These are phyloP conservation scores for Zosterops lateralis DNA, from an alignment of 2,113 vertebrate species.

Conservation along the genomic window DNA sequence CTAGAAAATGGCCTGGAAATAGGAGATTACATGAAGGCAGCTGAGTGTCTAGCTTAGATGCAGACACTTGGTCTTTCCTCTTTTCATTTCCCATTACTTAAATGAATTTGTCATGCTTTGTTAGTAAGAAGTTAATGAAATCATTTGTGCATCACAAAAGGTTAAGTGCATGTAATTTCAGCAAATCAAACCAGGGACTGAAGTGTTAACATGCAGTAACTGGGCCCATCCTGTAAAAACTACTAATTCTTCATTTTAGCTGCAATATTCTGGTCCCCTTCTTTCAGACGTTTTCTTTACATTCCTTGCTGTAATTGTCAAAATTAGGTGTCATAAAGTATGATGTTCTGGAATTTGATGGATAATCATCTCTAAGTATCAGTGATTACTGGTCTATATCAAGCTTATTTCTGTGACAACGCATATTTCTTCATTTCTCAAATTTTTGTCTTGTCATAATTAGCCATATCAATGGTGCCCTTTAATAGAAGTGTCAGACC, in stretches of 20 bases:
- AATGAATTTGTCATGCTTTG: neutral
- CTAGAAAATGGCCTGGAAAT: neutral
- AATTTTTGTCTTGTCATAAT: neutral
- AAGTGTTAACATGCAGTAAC: neutral
- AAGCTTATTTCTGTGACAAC: constrained; percentile 38
- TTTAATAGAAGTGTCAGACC: neutral
- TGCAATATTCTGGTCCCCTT: neutral
- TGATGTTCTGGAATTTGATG: constrained; percentile 52
- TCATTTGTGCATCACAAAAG: neutral
- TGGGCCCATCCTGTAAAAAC: neutral
- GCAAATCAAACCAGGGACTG: neutral
- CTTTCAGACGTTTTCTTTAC: constrained; percentile 46
- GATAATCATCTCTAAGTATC: constrained; percentile 66
- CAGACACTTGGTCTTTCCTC: neutral
- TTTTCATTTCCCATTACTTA: neutral
- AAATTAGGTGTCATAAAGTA: constrained; percentile 34
- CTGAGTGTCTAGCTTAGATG: neutral
- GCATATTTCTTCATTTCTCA: neutral
- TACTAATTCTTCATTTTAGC: neutral
- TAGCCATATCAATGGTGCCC: neutral
- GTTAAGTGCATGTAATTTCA: neutral
- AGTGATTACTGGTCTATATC: constrained; percentile 4
- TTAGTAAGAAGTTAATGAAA: neutral
- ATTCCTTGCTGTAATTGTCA: constrained; percentile 47
- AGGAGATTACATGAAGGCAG: neutral